Evolutionary conservation across 2,888 invertebrate species (phyloP).

Genomic region (Odontocolon sp.): DNA sequence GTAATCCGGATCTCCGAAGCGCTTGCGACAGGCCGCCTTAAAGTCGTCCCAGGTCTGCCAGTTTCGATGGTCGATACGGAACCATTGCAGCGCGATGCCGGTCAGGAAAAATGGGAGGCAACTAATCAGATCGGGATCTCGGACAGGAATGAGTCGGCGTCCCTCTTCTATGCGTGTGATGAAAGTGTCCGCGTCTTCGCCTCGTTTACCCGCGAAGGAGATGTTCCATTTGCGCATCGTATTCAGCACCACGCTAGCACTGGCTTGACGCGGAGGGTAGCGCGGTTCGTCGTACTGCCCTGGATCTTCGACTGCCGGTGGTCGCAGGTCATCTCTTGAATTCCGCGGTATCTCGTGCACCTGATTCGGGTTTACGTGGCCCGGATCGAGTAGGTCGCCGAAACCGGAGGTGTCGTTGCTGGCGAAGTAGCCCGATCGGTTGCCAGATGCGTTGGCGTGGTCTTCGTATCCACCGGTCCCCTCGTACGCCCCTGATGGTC

Average conservation of each 20-base stretch:
- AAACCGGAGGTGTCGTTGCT: no score
- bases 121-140: not conserved
- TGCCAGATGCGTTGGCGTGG: no score
- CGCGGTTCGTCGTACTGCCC: no score
- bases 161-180: conserved; percentile 18
- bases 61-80: not conserved
- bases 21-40: not conserved
- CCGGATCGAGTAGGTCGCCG: no score
- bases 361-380: no score
- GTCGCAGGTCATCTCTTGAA: no score
- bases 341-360: no score
- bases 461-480: no score
- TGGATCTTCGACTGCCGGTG: no score
- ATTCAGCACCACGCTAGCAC: not conserved
- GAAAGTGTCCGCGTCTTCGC: conserved; percentile 13
- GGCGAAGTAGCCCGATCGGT: no score
- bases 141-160: not conserved
- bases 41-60: not conserved
- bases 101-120: conserved; percentile 2
- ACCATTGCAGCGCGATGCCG: not conserved
- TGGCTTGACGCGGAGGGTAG: no score
- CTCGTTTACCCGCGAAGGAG: not conserved
- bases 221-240: conserved; percentile 10
- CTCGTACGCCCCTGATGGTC: no score
- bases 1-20: conserved; percentile 10